Evolutionary conservation across 2,888 invertebrate species (phyloP).

Genomic region (Lithophane ornitopus): DNA sequence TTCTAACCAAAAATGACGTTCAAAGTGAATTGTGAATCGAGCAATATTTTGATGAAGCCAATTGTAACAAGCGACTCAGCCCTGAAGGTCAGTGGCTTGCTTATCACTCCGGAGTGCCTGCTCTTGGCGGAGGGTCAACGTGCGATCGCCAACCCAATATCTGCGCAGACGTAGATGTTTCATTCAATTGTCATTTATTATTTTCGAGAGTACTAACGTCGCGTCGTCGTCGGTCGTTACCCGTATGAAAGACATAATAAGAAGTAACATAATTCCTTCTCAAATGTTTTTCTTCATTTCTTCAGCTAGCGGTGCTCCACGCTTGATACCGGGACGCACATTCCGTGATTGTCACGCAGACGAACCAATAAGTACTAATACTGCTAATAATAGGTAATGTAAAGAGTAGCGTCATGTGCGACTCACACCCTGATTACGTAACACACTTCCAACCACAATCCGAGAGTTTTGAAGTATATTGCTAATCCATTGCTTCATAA

Average conservation of each 20-base stretch:
- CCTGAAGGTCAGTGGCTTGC: slow-evolving; percentile 35
- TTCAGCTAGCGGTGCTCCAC: background rate
- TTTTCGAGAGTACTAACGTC: background rate
- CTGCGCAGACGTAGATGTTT: slow-evolving; percentile 8
- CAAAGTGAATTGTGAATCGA: background rate
- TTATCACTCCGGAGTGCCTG: slow-evolving; percentile 25
- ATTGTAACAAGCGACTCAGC: background rate
- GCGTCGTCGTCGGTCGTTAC: background rate
- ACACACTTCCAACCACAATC: too few species aligned
- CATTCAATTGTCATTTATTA: background rate
- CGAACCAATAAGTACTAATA: too few species aligned
- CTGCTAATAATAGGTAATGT: background rate
- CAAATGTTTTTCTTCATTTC: background rate
- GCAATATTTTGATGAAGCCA: slow-evolving; percentile 4
- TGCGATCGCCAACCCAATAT: slow-evolving; percentile 31
- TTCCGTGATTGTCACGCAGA: background rate
- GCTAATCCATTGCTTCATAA: too few species aligned
- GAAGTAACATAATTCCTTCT: background rate
- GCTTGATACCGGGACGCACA: background rate
- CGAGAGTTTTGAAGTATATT: too few species aligned
- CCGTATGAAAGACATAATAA: background rate
- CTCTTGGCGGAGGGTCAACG: slow-evolving; percentile 41
- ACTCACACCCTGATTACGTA: too few species aligned
- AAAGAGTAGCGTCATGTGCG: background rate
- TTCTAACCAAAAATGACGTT: background rate